A percentile compares a stretch with the other conserved stretches of the same genome.
These are phyloP conservation scores for Lepus oiostolus DNA, from an alignment of 2,797 vertebrate species.

Conservation along the genomic window DNA sequence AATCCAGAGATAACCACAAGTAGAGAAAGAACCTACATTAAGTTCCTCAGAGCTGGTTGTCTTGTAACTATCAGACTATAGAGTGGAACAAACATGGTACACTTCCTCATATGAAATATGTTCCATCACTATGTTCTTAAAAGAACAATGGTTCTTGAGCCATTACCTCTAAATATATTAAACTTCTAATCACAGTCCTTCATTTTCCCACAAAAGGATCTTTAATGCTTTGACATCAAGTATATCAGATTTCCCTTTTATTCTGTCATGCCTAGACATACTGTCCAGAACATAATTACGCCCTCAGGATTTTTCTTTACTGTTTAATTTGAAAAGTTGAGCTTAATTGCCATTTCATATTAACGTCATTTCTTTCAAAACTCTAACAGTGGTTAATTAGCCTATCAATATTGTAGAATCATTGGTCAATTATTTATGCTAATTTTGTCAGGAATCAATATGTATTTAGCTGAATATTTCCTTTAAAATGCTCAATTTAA, in stretches of 20 bases:
- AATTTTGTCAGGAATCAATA: constrained; percentile 24
- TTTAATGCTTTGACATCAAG: background rate
- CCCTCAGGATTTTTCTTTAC: background rate
- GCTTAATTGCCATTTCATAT: constrained; percentile 33
- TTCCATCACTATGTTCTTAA: background rate
- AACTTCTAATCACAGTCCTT: background rate
- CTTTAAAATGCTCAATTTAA: background rate
- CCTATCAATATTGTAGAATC: background rate
- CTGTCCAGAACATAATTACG: background rate
- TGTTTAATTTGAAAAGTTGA: constrained; percentile 10
- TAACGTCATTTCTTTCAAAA: constrained; percentile 26
- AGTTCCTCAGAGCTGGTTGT: no score
- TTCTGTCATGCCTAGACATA: background rate
- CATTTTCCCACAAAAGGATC: background rate
- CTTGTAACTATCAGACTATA: no score
- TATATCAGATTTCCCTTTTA: background rate
- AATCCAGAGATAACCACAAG: rapidly evolving
- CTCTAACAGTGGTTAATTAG: constrained; percentile 53
- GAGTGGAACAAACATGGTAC: rapidly evolving
- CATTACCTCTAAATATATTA: background rate
- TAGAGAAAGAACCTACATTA: background rate
- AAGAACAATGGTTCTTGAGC: background rate
- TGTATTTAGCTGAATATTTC: background rate
- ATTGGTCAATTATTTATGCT: constrained; percentile 15
- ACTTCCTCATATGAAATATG: background rate